These are phyloP conservation scores for Cynopterus brachyotis DNA, from an alignment of 2,113 vertebrate genomes.

Conservation along the genomic window DNA sequence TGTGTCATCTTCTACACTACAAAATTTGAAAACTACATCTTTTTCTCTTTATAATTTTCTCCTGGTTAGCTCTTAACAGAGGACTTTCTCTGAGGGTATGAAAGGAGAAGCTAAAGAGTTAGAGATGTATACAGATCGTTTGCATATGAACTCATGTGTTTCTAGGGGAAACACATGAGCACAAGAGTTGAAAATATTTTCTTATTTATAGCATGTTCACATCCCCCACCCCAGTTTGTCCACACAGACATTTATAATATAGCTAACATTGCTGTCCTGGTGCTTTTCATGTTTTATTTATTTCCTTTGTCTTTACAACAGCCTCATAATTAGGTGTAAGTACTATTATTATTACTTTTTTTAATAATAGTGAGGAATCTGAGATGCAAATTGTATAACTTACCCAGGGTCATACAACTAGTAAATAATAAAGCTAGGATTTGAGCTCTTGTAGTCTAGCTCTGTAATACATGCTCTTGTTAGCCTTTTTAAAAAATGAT, in stretches of 20 bases:
- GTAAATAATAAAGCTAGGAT: neutral
- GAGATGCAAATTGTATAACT: neutral
- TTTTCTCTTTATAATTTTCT: neutral
- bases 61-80: neutral
- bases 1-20: neutral
- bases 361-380: neutral
- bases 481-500: neutral
- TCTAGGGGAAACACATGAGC: neutral
- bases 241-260: neutral
- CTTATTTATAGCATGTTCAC: neutral
- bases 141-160: neutral
- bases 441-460: neutral
- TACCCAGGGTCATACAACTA: neutral
- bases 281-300: conserved; percentile 6
- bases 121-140: neutral
- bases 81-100: neutral
- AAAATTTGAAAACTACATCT: neutral
- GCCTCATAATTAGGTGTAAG: neutral
- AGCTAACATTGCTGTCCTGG: neutral
- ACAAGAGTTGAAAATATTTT: neutral
- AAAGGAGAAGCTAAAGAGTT: neutral
- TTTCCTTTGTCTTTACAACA: neutral
- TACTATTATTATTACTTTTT: neutral
- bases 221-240: neutral
- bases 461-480: neutral